Evolutionary conservation across 2,888 invertebrate genomes (phyloP).

Genomic region (Drosophila nr. fundita): DNA sequence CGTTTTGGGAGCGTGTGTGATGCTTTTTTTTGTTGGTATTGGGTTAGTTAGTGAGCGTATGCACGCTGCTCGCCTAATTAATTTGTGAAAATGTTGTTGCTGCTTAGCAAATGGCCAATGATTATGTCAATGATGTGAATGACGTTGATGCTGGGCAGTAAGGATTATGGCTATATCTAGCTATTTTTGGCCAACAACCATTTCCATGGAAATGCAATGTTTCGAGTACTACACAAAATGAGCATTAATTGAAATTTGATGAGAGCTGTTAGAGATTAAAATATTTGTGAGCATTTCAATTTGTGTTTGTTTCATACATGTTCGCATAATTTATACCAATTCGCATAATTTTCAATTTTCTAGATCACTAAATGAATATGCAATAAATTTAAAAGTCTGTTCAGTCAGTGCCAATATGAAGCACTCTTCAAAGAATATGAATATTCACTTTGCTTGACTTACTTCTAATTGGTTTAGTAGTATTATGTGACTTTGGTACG

Average conservation of each 20-base stretch:
- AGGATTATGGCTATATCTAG: background rate
- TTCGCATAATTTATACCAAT: background rate
- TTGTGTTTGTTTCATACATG: background rate
- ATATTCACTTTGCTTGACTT: background rate
- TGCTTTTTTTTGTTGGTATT: slow-evolving; percentile 8
- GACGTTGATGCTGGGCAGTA: background rate
- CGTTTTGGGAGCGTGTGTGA: slow-evolving; percentile 6
- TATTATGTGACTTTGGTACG: background rate
- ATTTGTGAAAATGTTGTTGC: slow-evolving; percentile 49
- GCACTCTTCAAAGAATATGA: background rate
- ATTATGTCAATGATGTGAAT: slow-evolving; percentile 11
- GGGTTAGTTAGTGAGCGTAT: slow-evolving; percentile 25
- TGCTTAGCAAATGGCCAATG: slow-evolving; percentile 32
- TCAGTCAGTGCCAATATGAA: background rate
- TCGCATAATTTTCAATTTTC: background rate
- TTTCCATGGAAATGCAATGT: background rate
- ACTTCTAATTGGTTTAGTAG: background rate
- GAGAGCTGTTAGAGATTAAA: background rate
- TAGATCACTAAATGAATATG: background rate
- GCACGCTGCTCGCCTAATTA: slow-evolving; percentile 58
- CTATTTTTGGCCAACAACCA: background rate
- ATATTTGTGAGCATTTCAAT: background rate
- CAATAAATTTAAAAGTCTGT: background rate
- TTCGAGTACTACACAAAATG: background rate
- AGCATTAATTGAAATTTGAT: slow-evolving; percentile 2